A percentile compares a stretch with the other conserved stretches of the same genome.
Conservation (phyloP, 1,140 invertebrate genomes). For the Heliothis subflexa region DNA sequence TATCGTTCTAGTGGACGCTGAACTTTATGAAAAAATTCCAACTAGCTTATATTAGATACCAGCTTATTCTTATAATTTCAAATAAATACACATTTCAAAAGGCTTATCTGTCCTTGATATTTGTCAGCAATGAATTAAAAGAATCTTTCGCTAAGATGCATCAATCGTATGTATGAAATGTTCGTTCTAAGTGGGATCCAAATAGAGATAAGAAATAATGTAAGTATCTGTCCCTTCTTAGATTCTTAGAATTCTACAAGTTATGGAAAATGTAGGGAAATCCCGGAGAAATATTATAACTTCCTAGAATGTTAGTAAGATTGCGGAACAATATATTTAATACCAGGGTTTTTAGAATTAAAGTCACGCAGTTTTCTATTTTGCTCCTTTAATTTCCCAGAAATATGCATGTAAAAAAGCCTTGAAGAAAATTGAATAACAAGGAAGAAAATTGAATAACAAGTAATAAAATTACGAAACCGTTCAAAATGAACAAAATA, state of each 20-base stretch:
- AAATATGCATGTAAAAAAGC: background rate
- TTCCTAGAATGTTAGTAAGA: background rate
- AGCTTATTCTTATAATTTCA: background rate
- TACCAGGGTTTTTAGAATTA: background rate
- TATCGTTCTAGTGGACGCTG: conserved; percentile 15
- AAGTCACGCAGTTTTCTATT: background rate
- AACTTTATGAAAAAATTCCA: background rate
- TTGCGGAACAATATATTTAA: background rate
- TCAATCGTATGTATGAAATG: too few species aligned
- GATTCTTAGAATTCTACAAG: conserved; percentile 1
- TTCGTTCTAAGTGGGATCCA: background rate
- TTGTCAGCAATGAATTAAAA: conserved; percentile 20
- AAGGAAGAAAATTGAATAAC: too few species aligned
- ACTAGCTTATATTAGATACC: background rate
- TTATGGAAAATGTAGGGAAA: conserved; percentile 6
- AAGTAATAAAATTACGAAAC: background rate
- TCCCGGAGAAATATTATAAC: background rate
- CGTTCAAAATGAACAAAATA: too few species aligned
- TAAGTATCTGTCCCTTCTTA: background rate
- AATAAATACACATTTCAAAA: background rate
- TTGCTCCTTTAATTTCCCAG: background rate
- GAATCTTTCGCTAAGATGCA: too few species aligned
- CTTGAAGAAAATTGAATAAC: background rate
- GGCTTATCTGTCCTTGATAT: background rate
- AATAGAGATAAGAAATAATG: background rate